Percentiles rank a stretch among this genome's conserved stretches.
phyloP scores from a whole-genome alignment of 2,113 vertebrate genomes.

The Setophaga petechia region DNA sequence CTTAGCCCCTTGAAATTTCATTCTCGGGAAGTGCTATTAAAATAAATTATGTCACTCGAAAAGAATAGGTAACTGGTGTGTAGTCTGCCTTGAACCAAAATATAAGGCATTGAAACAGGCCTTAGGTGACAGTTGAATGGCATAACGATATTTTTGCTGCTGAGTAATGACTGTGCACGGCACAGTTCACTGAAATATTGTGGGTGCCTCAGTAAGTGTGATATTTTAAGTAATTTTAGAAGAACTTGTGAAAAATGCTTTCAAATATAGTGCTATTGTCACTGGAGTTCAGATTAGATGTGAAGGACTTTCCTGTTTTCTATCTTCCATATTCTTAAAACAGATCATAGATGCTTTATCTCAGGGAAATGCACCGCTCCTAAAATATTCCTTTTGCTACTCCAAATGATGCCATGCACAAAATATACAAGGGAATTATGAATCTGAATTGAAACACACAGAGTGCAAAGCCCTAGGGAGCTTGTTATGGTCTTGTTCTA shows the following conservation, averaged over 20 bases:
- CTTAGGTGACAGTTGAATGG: neutral
- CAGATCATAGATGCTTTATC: neutral
- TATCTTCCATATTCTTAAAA: neutral
- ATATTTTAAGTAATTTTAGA: neutral
- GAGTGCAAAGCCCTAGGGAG: neutral
- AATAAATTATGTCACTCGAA: neutral
- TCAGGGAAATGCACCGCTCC: neutral
- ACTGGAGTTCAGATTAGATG: neutral
- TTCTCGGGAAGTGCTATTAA: neutral
- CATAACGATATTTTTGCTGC: neutral
- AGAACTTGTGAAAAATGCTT: neutral
- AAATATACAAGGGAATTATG: neutral
- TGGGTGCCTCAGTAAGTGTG: neutral
- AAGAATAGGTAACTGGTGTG: neutral
- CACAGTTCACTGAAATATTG: neutral
- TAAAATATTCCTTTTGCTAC: neutral
- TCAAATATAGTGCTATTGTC: neutral
- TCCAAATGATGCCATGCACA: neutral
- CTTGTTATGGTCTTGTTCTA: neutral
- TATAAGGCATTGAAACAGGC: neutral
- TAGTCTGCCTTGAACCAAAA: slow-evolving; percentile 2
- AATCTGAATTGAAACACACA: neutral
- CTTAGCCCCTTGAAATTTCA: neutral
- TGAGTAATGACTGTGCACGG: neutral
- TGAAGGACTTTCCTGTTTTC: neutral